Evolutionary conservation across 2,113 vertebrate genomes (phyloP), one percentile per base, ranked within the genome.

Genomic region (Xiphophorus couchianus): DNA sequence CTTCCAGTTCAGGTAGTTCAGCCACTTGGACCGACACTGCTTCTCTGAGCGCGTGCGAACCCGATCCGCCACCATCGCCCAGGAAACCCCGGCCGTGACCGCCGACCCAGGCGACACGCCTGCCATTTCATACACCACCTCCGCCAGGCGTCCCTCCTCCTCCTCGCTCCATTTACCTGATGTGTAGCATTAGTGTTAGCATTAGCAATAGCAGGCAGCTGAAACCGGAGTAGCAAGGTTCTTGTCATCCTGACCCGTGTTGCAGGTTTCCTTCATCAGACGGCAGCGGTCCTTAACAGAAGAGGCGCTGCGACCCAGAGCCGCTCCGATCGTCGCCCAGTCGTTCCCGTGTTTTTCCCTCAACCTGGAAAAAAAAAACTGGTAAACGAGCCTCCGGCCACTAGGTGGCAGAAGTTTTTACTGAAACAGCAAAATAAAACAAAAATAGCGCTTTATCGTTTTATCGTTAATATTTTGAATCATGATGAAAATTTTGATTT

Each of bases 1-100:
- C 82, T 99, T 99, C 98, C 98, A 99, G 95, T 99, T 99, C 78
- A 99, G 95, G 94, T 99, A 99, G 91, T 99, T 99, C 73, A 99
- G 94, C 98, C 98, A 99, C 62, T 99, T 99, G 1, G 98, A 99
- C 64, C 98, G 97, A 76, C 98, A 99, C 60, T 99, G 98, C 81
- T 99, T 99, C 94, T 99, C 98, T 2, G 98, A 99, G 86, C 98
- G 96, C 0, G 97, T 97, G 76, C 97, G 95, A 0, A 99, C 98
- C 73, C 95, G 93, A 39, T 99, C 97, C 2, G 98, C 98, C 63
- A 99, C 98, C 0, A 95, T 95, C 17, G 98, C 98, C 98, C 98
- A 99, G 0, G 97, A 99, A 8, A 99, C 98, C 1, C 98, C 98
- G 61, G 97, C 97, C 0, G 98, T 99, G 80, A 99, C 97, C 33